phyloP scores from a whole-genome alignment of 2,113 vertebrate genomes.

The Lophura nycthemera region DNA sequence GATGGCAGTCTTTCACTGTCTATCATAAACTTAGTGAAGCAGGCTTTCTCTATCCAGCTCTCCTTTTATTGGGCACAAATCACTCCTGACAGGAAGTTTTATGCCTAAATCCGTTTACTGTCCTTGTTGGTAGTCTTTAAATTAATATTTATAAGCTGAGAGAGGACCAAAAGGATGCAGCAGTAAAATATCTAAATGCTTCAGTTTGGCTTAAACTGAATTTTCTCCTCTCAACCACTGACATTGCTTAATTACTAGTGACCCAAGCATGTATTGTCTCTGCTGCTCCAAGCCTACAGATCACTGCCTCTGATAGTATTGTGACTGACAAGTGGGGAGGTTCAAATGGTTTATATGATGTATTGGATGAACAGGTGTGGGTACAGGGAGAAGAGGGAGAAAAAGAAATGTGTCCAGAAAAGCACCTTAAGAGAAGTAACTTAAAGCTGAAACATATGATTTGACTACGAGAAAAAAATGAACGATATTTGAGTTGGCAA shows the following conservation, averaged over 20 bases:
- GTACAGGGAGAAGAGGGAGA: not conserved
- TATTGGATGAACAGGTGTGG: conserved; percentile 11
- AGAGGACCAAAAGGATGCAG: conserved; percentile 77
- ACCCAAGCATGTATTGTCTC: conserved; percentile 60
- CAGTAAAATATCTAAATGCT: conserved; percentile 81
- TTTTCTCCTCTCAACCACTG: conserved; percentile 76
- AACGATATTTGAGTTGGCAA: not conserved
- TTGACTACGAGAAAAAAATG: not conserved
- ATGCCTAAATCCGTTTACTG: conserved; percentile 84
- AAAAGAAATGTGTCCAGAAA: not conserved
- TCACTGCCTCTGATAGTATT: conserved; percentile 53
- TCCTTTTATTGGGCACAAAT: conserved; percentile 85
- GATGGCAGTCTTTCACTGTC: conserved; percentile 78
- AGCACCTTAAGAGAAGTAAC: not conserved
- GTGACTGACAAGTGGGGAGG: conserved; percentile 56
- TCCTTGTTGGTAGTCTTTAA: conserved; percentile 87
- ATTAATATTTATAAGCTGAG: conserved; percentile 88
- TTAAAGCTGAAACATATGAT: not conserved
- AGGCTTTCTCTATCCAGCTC: conserved; percentile 78
- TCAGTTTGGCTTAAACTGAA: conserved; percentile 68
- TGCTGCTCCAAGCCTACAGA: conserved; percentile 59
- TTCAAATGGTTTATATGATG: conserved; percentile 27
- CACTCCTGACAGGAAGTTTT: conserved; percentile 83
- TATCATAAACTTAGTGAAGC: conserved; percentile 82
- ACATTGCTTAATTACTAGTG: conserved; percentile 80